Evolutionary conservation across 2,888 invertebrate genomes (phyloP).

Genomic region (Lacanobia oleracea): DNA sequence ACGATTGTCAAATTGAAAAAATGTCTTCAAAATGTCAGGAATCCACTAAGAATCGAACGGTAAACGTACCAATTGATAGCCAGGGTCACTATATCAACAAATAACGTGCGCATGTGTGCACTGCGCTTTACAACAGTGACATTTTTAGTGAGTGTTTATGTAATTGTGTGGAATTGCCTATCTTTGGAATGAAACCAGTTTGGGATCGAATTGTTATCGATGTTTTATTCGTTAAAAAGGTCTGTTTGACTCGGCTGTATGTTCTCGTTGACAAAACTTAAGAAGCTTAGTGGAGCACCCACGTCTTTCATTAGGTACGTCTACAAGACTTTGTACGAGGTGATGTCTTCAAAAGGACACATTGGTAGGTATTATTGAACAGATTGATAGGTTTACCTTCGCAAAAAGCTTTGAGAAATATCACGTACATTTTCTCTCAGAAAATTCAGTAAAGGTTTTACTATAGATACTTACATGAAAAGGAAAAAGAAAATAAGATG

Average conservation of each 20-base stretch:
- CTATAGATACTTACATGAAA: background rate
- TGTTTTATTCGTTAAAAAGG: slow-evolving; percentile 46
- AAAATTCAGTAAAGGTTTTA: background rate
- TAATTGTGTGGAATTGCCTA: slow-evolving; percentile 68
- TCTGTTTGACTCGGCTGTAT: slow-evolving; percentile 29
- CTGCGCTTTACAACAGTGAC: slow-evolving; percentile 65
- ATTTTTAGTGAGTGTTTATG: slow-evolving; percentile 72
- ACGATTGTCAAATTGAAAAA: background rate
- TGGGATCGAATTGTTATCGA: slow-evolving; percentile 55
- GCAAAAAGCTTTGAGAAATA: background rate
- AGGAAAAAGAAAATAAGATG: background rate
- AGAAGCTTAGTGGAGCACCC: slow-evolving; percentile 33
- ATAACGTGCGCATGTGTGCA: slow-evolving; percentile 41
- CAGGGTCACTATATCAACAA: slow-evolving; percentile 32
- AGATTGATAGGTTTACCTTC: background rate
- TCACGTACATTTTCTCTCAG: background rate
- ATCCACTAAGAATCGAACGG: slow-evolving; percentile 9
- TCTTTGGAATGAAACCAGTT: slow-evolving; percentile 68
- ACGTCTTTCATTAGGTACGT: slow-evolving; percentile 25
- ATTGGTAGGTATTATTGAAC: slow-evolving; percentile 2
- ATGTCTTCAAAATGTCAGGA: background rate
- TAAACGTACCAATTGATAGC: slow-evolving; percentile 25
- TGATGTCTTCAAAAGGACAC: slow-evolving; percentile 10
- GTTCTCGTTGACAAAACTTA: slow-evolving; percentile 34
- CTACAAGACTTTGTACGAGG: slow-evolving; percentile 2